phyloP scores from a whole-genome alignment of 2,797 vertebrate species.

The Tapera naevia region DNA sequence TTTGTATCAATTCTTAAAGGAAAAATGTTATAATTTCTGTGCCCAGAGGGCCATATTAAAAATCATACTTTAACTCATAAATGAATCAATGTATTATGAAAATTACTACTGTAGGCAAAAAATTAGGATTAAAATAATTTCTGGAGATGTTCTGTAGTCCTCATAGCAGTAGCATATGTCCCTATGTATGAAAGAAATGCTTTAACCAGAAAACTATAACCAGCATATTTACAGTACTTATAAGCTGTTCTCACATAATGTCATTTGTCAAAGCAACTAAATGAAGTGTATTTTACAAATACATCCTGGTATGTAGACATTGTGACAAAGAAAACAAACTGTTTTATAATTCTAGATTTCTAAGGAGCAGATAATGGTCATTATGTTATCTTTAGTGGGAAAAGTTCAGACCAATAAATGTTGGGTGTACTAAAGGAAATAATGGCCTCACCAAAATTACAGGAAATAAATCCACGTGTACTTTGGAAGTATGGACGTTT shows the following conservation, averaged over 20 bases:
- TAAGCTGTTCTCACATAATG: background rate
- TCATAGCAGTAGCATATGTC: background rate
- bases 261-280: background rate
- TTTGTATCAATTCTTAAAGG: background rate
- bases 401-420: background rate
- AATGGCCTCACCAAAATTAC: background rate
- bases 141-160: background rate
- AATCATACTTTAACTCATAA: background rate
- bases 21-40: fast-evolving
- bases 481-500: background rate
- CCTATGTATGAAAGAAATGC: background rate
- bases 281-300: background rate
- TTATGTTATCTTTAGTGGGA: background rate
- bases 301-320: background rate
- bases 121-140: background rate
- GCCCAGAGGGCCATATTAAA: background rate
- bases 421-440: background rate
- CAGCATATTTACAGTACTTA: background rate
- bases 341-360: background rate
- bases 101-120: background rate
- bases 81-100: background rate
- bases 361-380: background rate
- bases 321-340: background rate
- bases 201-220: background rate
- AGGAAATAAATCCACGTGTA: background rate